Evolutionary conservation across 1,140 invertebrate species (phyloP).

Genomic region (Trichonephila clavata): DNA sequence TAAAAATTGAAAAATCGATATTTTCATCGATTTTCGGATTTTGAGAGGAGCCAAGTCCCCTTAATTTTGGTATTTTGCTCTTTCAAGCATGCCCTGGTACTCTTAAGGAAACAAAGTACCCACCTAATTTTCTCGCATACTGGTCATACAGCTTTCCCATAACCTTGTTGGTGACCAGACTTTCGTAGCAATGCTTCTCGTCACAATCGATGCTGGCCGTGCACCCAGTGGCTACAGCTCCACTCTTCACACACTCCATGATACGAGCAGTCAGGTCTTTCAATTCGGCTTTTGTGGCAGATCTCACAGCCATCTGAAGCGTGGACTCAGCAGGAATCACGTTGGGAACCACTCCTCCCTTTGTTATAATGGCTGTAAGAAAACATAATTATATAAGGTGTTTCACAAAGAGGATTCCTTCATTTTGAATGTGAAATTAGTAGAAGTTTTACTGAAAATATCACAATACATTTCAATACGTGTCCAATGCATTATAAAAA

Average conservation of each 20-base stretch:
- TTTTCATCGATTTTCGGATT: too few species aligned
- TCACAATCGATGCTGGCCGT: background rate
- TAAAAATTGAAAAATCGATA: too few species aligned
- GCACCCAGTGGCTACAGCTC: background rate
- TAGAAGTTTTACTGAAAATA: too few species aligned
- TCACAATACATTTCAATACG: too few species aligned
- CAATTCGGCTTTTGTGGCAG: background rate
- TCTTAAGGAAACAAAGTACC: background rate
- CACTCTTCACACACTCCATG: background rate
- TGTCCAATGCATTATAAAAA: too few species aligned
- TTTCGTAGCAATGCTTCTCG: background rate
- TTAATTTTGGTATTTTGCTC: too few species aligned
- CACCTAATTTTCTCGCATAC: background rate
- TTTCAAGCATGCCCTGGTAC: too few species aligned
- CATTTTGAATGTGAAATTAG: too few species aligned
- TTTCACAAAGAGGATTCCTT: background rate
- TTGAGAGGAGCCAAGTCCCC: too few species aligned
- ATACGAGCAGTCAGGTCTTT: background rate
- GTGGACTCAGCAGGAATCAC: background rate
- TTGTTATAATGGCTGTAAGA: constrained; percentile 12
- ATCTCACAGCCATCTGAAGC: background rate
- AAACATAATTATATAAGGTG: background rate
- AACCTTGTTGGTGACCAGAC: background rate
- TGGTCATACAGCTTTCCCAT: background rate
- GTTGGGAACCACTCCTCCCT: background rate